Conservation (phyloP, 2,113 vertebrate genomes). For the Agelaius phoeniceus region DNA sequence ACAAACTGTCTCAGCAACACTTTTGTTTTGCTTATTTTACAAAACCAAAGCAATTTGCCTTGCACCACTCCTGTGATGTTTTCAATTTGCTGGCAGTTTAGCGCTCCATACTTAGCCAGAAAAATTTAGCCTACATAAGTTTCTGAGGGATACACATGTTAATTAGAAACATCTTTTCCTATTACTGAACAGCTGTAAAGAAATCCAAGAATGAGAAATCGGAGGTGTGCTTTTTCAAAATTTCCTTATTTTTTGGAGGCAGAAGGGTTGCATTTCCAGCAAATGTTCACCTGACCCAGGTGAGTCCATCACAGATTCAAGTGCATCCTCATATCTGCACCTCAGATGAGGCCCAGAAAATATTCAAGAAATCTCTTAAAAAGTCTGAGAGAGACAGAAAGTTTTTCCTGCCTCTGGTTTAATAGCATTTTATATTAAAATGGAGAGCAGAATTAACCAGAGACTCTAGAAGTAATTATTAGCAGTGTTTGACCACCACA, state of each 20-base stretch:
- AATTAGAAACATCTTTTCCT: conserved; percentile 10
- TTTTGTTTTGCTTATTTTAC: conserved; percentile 49
- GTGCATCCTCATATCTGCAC: conserved; percentile 31
- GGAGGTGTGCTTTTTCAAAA: not conserved
- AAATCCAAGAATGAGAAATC: not conserved
- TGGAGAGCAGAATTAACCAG: conserved; percentile 82
- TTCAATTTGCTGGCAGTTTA: conserved; percentile 32
- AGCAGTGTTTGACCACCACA: conserved; percentile 73
- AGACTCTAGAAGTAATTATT: conserved; percentile 82
- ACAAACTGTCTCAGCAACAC: conserved; percentile 70
- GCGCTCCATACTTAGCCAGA: conserved; percentile 36
- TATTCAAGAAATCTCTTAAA: conserved; percentile 44
- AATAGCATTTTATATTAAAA: conserved; percentile 77
- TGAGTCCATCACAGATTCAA: conserved; percentile 53
- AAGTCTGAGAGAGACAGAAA: conserved; percentile 58
- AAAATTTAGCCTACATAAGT: conserved; percentile 60
- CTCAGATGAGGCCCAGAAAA: conserved; percentile 26
- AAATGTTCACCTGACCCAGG: not conserved
- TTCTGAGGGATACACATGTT: conserved; percentile 45
- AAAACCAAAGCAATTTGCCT: conserved; percentile 39
- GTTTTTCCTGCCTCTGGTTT: conserved; percentile 61
- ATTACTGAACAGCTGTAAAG: not conserved
- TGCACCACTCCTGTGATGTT: not conserved
- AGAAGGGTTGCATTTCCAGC: not conserved
- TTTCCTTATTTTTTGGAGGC: fast-evolving